Evolutionary conservation across 2,797 vertebrate species (phyloP).

Genomic region (Arremon brunneinucha): DNA sequence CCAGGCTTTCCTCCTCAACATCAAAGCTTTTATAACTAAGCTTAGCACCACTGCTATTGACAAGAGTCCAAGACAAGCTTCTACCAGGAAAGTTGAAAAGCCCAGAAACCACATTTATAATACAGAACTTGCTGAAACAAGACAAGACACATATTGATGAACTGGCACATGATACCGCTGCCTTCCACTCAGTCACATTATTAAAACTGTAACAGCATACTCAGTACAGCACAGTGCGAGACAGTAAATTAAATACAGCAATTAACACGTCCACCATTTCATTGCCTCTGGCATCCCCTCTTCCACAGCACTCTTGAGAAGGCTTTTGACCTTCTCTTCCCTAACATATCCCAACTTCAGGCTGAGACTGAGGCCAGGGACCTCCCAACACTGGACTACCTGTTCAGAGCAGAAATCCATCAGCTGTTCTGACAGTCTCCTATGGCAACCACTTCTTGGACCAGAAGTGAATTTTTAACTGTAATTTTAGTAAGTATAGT

Average conservation of each 20-base stretch:
- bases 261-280: not conserved
- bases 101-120: constrained; percentile 4
- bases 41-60: not conserved
- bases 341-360: not conserved
- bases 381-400: not conserved
- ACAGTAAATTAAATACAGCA: not conserved
- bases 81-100: constrained; percentile 2
- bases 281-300: not conserved
- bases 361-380: not conserved
- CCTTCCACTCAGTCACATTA: not conserved
- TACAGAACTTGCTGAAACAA: constrained; percentile 24
- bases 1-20: not conserved
- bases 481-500: not conserved
- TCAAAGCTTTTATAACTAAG: constrained; percentile 15
- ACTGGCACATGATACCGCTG: not conserved
- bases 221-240: not conserved
- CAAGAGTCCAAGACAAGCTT: constrained; percentile 31
- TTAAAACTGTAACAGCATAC: not conserved
- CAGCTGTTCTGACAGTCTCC: not conserved
- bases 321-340: not conserved
- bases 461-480: not conserved
- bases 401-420: not conserved
- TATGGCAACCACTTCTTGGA: not conserved
- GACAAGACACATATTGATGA: constrained; percentile 44
- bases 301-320: not conserved